Base-by-base conservation (phyloP, 2,113 vertebrate genomes). In the Myiagra hebetior region DNA sequence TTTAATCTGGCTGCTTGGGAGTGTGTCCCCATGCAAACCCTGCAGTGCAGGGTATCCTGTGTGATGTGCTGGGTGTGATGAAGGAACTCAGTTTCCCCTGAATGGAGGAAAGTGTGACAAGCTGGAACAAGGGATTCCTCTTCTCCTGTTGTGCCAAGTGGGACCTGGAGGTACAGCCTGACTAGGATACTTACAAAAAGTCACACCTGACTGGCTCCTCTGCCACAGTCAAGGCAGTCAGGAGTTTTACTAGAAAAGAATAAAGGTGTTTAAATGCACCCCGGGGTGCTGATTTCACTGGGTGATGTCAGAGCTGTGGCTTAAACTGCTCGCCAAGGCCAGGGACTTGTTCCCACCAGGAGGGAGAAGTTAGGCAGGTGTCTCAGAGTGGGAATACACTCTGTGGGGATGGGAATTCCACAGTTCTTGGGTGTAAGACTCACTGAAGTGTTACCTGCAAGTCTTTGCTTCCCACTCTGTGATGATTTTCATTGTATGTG, bases 31-130 rank as follows among this genome's bases (percentile, higher is more conserved):
- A 5, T 0, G 2, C 56, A 64, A 52, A 75, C 11, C n/a, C 37
- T 28, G 49, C 3, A 2, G 56, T 15, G 33, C n/a, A 47, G 47
- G 11, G 5, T 5, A 5, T 3, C 68, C 12, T 4, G 1, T n/a
- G 17, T 8, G 37, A 5, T 21, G 31, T 8, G 16, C 46, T 79
- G 64, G 64, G 27, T 37, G 49, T 49, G 49, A 49, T 13, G 2
- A 37, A 72, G 27, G 22, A 22, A 31, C 46, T 60, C 39, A 5
- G 33, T 21, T 82, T 79, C 7, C 30, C 26, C 19, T 1, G 6
- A 24, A 31, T 7, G 6, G 18, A 30, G 27, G 8, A 33, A 79
- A 64, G 30, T 0, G 1, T 31, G 82, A 39, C 31, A 37, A 37
- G 37, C 44, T 85, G 65, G 50, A 39, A 13, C 0, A 0, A 33